Evolutionary conservation across 2,888 invertebrate species (phyloP).

Genomic region (Apoda limacodes): DNA sequence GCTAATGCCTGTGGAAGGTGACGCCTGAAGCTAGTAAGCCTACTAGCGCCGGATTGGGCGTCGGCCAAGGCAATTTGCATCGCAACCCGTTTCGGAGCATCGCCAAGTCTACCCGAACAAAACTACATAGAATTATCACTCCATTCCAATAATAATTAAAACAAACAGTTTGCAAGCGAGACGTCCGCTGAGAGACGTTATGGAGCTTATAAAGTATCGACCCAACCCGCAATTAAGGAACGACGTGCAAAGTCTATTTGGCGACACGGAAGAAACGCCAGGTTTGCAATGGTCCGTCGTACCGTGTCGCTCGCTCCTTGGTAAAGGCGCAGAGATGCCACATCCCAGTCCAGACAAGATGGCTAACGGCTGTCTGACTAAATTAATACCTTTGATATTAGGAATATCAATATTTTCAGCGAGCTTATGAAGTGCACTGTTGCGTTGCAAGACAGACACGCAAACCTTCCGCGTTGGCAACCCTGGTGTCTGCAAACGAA

Average conservation of each 20-base stretch:
- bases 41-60: conserved; percentile 65
- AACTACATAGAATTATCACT: conserved; percentile 67
- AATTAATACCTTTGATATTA: conserved; percentile 67
- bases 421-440: conserved; percentile 54
- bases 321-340: too few relatives aligned
- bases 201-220: conserved; percentile 68
- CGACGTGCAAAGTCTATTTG: conserved; percentile 62
- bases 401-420: conserved; percentile 64
- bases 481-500: conserved; percentile 42
- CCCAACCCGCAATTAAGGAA: conserved; percentile 64
- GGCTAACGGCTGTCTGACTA: conserved; percentile 50
- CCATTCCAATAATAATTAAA: conserved; percentile 71
- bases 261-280: conserved; percentile 64
- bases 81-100: conserved; percentile 69
- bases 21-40: conserved; percentile 36
- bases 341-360: background rate
- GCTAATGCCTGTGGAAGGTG: too few relatives aligned
- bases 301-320: conserved; percentile 21
- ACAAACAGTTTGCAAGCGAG: conserved; percentile 66
- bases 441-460: conserved; percentile 36
- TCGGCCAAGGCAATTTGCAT: conserved; percentile 69
- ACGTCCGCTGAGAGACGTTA: conserved; percentile 60
- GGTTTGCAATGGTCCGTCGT: conserved; percentile 60
- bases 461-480: conserved; percentile 58
- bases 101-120: conserved; percentile 71